Percentiles rank a stretch among this genome's conserved stretches.
Conservation (phyloP, 2,113 vertebrate species). For the Euleptes europaea region DNA sequence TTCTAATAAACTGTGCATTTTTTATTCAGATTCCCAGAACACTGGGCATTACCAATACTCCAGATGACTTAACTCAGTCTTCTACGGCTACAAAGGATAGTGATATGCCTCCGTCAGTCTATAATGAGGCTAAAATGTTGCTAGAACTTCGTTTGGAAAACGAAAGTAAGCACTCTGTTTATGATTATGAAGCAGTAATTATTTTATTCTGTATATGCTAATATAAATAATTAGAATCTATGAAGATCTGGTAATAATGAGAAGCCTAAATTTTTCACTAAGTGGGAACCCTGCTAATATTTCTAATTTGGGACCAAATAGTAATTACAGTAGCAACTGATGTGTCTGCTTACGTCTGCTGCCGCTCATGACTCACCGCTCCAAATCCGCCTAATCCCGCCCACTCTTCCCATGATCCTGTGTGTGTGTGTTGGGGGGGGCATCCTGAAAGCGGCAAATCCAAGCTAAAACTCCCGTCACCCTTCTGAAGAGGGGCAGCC, state of each 20-base stretch:
- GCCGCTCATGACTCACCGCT: too few relatives aligned
- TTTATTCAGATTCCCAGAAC: conserved; percentile 36
- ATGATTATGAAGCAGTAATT: background rate
- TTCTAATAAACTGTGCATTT: background rate
- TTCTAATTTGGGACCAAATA: background rate
- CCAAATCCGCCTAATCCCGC: too few relatives aligned
- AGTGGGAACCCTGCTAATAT: background rate
- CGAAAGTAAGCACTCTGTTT: conserved; percentile 72
- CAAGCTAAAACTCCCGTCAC: too few relatives aligned
- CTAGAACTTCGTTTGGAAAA: conserved; percentile 80
- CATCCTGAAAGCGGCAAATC: too few relatives aligned
- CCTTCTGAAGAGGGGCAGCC: too few relatives aligned
- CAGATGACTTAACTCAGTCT: conserved; percentile 84
- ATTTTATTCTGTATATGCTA: background rate
- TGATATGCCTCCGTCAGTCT: conserved; percentile 73
- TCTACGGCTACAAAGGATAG: conserved; percentile 83
- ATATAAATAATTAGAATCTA: background rate
- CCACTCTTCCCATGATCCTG: too few relatives aligned
- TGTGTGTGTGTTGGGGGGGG: too few relatives aligned
- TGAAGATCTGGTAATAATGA: background rate
- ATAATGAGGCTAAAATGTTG: conserved; percentile 77
- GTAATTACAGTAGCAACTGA: background rate
- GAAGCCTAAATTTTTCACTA: background rate
- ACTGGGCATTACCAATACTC: conserved; percentile 73
- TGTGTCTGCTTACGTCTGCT: too few relatives aligned